phyloP scores from a whole-genome alignment of 2,888 invertebrate species.

The Ecdyonurus torrentis region DNA sequence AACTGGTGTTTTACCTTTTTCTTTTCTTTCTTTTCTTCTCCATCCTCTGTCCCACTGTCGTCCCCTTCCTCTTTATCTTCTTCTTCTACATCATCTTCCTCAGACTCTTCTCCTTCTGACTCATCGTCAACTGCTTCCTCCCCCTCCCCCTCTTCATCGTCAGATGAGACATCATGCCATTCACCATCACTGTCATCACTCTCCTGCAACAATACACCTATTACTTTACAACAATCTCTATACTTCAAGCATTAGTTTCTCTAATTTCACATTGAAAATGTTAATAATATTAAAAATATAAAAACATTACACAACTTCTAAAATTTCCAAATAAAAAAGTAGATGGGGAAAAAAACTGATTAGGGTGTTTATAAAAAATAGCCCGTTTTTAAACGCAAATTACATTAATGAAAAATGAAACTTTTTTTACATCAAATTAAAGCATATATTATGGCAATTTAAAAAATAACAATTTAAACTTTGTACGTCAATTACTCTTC shows the following conservation, averaged over 20 bases:
- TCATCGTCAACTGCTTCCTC: conserved; percentile 15
- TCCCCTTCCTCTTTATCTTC: conserved; percentile 17
- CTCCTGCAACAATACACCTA: too few species aligned
- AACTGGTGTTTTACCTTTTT: not conserved
- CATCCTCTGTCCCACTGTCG: conserved; percentile 14
- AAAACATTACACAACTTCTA: not conserved
- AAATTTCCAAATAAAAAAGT: not conserved
- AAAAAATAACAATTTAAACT: too few species aligned
- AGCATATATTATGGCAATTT: too few species aligned
- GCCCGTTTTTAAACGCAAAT: too few species aligned
- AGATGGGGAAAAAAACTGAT: not conserved
- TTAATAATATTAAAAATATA: not conserved
- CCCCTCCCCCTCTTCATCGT: conserved; percentile 1
- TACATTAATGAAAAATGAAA: too few species aligned
- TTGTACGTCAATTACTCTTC: too few species aligned
- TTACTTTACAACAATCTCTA: too few species aligned
- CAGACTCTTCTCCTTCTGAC: conserved; percentile 13
- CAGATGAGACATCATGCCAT: too few species aligned
- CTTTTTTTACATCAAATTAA: too few species aligned
- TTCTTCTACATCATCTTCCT: conserved; percentile 17
- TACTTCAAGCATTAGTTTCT: too few species aligned
- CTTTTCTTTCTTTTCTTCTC: conserved; percentile 16
- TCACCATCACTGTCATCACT: conserved; percentile 5
- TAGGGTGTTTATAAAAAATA: too few species aligned
- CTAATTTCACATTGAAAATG: too few species aligned